Evolutionary conservation across 64 coral and sea anemone species (phyloP), one percentile per base, ranked within the genome.

Genomic region (Stylophora pistillata): DNA sequence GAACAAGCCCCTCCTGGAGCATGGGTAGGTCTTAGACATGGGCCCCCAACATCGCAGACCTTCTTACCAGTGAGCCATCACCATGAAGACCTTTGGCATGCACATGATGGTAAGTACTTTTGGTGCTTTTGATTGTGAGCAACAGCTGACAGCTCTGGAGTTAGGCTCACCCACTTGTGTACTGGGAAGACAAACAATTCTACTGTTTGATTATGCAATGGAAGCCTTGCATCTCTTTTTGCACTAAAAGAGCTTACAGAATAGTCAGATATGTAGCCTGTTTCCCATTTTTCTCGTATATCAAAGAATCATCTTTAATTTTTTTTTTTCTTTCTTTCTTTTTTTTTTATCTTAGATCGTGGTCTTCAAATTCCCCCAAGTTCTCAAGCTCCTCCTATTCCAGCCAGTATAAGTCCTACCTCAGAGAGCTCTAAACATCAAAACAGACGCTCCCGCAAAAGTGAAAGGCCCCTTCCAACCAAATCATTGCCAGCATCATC

Each of bases 361-460:
- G 20, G 15, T 9, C 17, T 34, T 26, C 70, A 89, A 53, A 14
- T 59, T 17, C 57, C 71, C 16, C 28, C 71, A 13, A 30, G 23
- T 76, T 25, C 70, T 28, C 30, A 72, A 66, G 78, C 13, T 7
- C 58, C 68, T 9, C 76, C 62, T 88, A 33, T 77, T 52, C 11
- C 79, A 18, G 18, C 61, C 4, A 81, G 76, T 31, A 27, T 69
- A 18, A 93, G 91, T 65, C 77, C 86, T 7, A 34, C 86, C 13
- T 76, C 85, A 29, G 86, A 89, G 1, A 89, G 15, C 69, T 54
- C 16, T 28, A 93, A 89, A 69, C 86, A 83, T 30, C 74, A 61
- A 88, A 93, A 68, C 77, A 88, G 58, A 57, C 87, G 91, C 61
- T 76, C 58, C 12, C 62, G 91, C 16, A 93, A 93, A 71, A 89